Base-by-base conservation (phyloP, 2,888 invertebrate genomes). In the Proisotoma minuta region DNA sequence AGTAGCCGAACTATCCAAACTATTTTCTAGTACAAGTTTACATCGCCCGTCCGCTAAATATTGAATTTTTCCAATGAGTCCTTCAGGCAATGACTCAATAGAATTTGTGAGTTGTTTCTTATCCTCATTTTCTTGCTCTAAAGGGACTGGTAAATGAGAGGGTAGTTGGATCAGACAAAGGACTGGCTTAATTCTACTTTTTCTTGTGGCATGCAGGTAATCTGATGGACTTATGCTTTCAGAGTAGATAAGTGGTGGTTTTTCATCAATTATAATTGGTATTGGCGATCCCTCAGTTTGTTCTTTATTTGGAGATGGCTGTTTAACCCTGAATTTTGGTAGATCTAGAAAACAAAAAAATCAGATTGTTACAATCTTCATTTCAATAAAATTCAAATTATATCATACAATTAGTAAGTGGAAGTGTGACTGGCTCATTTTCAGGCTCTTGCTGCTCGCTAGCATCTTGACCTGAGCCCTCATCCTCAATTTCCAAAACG, bases 1-100 rank as follows among this genome's bases (percentile, higher is more conserved):
- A 2, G 23, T 15, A n/a, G n/a, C n/a, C n/a, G n/a, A n/a, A 34
- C 34, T 15, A 34, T 15, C 34, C 34, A 10, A 15, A 34, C 34
- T 34, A 34, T 34, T 34, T 34, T 34, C 54, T n/a, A 54, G 23
- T 2, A 54, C 22, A 34, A 54, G 22, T n/a, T 10, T 39, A 8
- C 27, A n/a, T 23, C 28, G 29, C 28, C 54, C 54, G 23, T n/a
- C n/a, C 22, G 54, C 54, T 15, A 39, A 22, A 28, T 39, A 27
- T 54, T 54, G 54, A 12, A 54, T 54, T 29, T 54, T 54, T 20
- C 54, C 54, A 39, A 54, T 54, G 29, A 27, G 28, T 5, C 54
- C 34, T 34, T 34, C 34, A 8, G 34, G 34, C 8, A 34, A 15
- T 34, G 34, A 10, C 15, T 34, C 34, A 15, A 34, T 8, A 10